A percentile compares a stretch with the other conserved stretches of the same genome.
Conservation (phyloP, 1,140 invertebrate species). For the Drosophila repletoides region DNA sequence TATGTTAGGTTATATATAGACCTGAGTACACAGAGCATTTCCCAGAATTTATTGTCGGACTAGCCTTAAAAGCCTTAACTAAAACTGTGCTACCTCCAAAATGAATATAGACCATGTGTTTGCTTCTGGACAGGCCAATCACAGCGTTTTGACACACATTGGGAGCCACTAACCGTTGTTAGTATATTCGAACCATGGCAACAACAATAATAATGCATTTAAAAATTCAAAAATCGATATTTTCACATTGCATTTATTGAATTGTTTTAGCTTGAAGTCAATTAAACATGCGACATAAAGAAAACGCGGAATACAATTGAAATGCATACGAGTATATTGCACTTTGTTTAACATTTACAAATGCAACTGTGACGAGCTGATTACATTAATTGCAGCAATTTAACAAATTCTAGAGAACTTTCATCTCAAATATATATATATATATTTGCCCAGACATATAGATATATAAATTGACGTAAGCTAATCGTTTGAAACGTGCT, state of each 20-base stretch:
- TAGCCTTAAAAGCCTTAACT: too few species aligned
- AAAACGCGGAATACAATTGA: constrained; percentile 50
- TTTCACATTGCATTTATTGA: constrained; percentile 15
- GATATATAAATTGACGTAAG: constrained; percentile 18
- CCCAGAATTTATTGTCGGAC: too few species aligned
- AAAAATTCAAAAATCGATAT: constrained; percentile 69
- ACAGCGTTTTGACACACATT: neutral
- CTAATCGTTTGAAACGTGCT: constrained; percentile 5
- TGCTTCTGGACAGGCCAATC: neutral
- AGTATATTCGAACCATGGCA: neutral
- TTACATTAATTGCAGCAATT: constrained; percentile 73
- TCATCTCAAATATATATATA: constrained; percentile 7
- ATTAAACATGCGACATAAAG: constrained; percentile 53
- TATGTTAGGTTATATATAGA: too few species aligned
- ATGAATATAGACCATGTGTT: too few species aligned
- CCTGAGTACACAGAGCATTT: too few species aligned
- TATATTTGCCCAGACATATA: constrained; percentile 2
- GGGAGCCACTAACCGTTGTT: neutral
- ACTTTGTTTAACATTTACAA: constrained; percentile 47
- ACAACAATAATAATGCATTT: constrained; percentile 34
- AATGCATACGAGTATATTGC: constrained; percentile 41
- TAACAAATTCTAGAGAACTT: constrained; percentile 31
- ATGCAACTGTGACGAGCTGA: constrained; percentile 35
- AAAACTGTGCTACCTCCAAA: too few species aligned
- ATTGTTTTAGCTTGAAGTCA: constrained; percentile 16